Base-by-base conservation (phyloP, 2,113 vertebrate genomes). In the Urocynchramus pylzowi region DNA sequence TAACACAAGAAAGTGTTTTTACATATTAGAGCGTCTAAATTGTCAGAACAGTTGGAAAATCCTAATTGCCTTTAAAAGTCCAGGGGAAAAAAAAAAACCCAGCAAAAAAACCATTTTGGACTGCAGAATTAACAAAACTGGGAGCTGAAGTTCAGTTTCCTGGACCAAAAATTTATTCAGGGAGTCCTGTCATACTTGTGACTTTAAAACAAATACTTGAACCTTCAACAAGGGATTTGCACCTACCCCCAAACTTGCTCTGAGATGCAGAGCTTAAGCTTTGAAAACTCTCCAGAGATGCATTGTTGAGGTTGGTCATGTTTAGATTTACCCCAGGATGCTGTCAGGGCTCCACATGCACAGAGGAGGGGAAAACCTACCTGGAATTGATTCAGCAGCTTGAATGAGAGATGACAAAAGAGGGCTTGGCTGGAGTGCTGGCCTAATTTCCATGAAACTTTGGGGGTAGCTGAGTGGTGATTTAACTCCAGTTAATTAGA, bases 21-120 rank as follows among this genome's bases (percentile, higher is more conserved):
- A 80, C 61, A 27, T 93, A 63, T 53, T 77, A 87, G 37, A 81
- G 37, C 7, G n/a, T 83, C 75, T 93, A 94, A 95, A 91, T 68
- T 71, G 87, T 82, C 89, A 57, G 30, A 88, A 82, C 74, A 95
- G 59, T 89, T 93, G 89, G 94, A 90, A 94, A 96, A 91, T 73
- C 78, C 56, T 88, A 69, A 93, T 85, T 79, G 73, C 33, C 44
- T 56, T 79, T 67, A 59, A 47, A 52, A 91, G 64, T 77, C 21
- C 53, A 76, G 37, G 6, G 9, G 26, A 23, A 27, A 47, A 60
- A 47, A 77, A 91, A 83, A 82, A 4, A n/a, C n/a, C n/a, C 8
- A 59, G 39, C 8, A 4, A 70, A 91, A 44, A 64, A 82, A 92
- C 69, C 1, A 39, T 73, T 90, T 33, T 65, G 54, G 56, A 56